Base-by-base conservation (phyloP, 2,888 invertebrate genomes). In the Portevinia maculata region DNA sequence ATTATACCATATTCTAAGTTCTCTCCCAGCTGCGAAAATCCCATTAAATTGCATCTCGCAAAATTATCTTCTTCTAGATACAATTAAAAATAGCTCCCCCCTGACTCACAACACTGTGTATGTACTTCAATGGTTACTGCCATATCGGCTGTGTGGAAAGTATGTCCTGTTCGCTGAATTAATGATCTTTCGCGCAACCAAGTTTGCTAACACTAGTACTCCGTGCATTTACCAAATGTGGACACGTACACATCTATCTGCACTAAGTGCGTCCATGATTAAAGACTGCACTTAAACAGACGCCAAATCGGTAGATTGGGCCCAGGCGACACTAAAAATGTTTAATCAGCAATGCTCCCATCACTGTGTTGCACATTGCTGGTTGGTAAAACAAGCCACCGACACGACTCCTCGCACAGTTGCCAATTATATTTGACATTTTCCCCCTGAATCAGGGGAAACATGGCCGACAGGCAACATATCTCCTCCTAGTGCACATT, bases 401-500 rank as follows among this genome's bases (percentile, higher is more conserved):
- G 64, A 78, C 81, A 78, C 28, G 65, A 78, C 76, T 83, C 60
- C 65, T 76, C 65, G 81, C 59, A 37, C 76, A 76, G 69, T 76
- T 71, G 81, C 83, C 83, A 83, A 83, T 83, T 83, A 83, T 57
- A 73, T 83, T 83, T 83, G 83, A 83, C 78, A 73, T 83, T 60
- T 78, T 19, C 71, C 64, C 62, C 76, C 59, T 32, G 48, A 73
- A 52, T 50, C 34, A 28, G 65, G 46, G 52, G 32, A 41, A 53
- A 69, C 75, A 69, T 69, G 44, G 41, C 44, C 55, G 69, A 79
- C 75, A 81, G 70, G 30, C 64, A 64, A 62, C 50, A 55, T 55
- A 67, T 57, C 81, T 60, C 53, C 44, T 52, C 78, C 53, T 55
- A 50, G 30, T 50, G 65, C 60, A 41, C 69, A 83, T 78, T 81